Evolutionary conservation across 2,888 invertebrate genomes (phyloP).

Genomic region (Lypha dubia): DNA sequence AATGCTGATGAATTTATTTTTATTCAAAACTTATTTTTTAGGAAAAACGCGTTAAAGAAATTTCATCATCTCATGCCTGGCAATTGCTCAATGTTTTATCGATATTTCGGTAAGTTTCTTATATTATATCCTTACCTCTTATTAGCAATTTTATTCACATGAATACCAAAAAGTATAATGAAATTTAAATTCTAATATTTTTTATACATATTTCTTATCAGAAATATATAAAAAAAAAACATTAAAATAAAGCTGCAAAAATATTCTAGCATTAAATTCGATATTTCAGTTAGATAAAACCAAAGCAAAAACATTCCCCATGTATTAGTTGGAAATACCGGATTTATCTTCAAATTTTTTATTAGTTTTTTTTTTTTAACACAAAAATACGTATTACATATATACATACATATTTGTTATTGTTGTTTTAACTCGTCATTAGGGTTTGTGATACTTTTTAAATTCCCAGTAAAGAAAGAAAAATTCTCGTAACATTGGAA

Average conservation of each 20-base stretch:
- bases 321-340: background rate
- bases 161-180: background rate
- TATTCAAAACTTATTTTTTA: slow-evolving; percentile 58
- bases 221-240: background rate
- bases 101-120: slow-evolving; percentile 82
- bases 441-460: too few species aligned
- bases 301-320: background rate
- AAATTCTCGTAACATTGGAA: too few species aligned
- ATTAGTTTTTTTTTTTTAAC: background rate
- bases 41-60: slow-evolving; percentile 88
- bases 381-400: too few species aligned
- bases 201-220: slow-evolving; percentile 38
- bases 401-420: background rate
- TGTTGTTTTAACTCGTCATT: too few species aligned
- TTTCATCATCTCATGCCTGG: slow-evolving; percentile 87
- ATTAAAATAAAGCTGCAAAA: background rate
- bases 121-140: background rate
- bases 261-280: background rate
- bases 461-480: too few species aligned
- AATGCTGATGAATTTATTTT: background rate
- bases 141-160: background rate
- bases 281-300: background rate
- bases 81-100: slow-evolving; percentile 87
- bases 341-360: background rate
- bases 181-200: too few species aligned